These are phyloP conservation scores for Lagothrix lagotricha DNA, from an alignment of 2,797 vertebrate species.

Conservation along the genomic window DNA sequence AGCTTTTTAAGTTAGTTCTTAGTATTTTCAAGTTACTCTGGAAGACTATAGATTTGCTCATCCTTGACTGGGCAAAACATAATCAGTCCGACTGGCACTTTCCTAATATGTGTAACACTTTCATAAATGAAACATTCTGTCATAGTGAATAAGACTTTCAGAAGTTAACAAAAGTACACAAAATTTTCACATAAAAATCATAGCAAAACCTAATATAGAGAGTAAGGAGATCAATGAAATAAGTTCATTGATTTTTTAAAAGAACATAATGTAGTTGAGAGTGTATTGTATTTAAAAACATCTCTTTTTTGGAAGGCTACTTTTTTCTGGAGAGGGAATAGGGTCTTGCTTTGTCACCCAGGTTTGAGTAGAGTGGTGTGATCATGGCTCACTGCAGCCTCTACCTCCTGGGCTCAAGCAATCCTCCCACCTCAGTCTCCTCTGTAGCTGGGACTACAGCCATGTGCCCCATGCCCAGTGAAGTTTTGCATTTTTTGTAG, in stretches of 20 bases:
- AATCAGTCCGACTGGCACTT: neutral
- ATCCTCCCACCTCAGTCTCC: neutral
- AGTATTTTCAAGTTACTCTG: conserved; percentile 33
- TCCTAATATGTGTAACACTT: neutral
- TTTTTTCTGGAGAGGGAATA: neutral
- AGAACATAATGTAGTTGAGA: neutral
- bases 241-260: conserved; percentile 11
- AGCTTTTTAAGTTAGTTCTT: neutral
- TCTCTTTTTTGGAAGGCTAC: neutral
- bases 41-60: neutral
- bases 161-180: neutral
- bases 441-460: neutral
- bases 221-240: conserved; percentile 8
- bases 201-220: neutral
- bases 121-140: neutral
- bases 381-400: neutral
- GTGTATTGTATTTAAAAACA: neutral
- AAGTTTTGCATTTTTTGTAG: neutral
- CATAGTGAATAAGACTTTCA: conserved; percentile 13
- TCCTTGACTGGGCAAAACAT: neutral
- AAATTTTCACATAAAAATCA: neutral
- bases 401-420: neutral
- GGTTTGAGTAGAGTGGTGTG: neutral
- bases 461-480: neutral
- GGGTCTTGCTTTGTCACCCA: neutral